A percentile compares a stretch with the other conserved stretches of the same genome.
Evolutionary conservation across 2,888 invertebrate genomes (phyloP).

Genomic region (Vesta saturnalis): DNA sequence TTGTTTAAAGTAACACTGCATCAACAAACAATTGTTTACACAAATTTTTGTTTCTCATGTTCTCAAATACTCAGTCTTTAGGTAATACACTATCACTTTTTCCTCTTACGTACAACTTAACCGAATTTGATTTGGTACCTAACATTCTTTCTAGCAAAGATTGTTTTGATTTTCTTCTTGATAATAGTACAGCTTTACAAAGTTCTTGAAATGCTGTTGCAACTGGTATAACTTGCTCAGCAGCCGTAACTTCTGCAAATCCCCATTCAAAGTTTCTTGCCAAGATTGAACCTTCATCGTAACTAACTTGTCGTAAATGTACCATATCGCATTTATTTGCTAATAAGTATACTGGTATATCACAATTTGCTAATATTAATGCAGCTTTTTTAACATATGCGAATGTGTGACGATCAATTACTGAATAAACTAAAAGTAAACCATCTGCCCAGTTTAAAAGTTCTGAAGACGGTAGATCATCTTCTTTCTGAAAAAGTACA

Average conservation of each 20-base stretch:
- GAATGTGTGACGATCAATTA: constrained; percentile 87
- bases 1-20: background rate
- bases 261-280: constrained; percentile 90
- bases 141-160: constrained; percentile 85
- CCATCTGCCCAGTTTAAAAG: constrained; percentile 92
- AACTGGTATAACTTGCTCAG: constrained; percentile 86
- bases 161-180: constrained; percentile 84
- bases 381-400: constrained; percentile 82
- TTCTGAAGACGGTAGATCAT: constrained; percentile 75
- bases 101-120: constrained; percentile 81
- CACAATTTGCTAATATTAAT: constrained; percentile 68
- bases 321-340: constrained; percentile 93
- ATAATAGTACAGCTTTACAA: constrained; percentile 82
- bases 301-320: constrained; percentile 86
- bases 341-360: constrained; percentile 84
- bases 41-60: background rate
- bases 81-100: constrained; percentile 91
- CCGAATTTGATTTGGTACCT: constrained; percentile 75
- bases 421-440: constrained; percentile 87
- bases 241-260: constrained; percentile 88
- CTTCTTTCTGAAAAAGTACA: constrained; percentile 67
- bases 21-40: constrained; percentile 1
- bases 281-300: constrained; percentile 88
- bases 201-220: constrained; percentile 86
- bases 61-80: constrained; percentile 70